phyloP scores from a whole-genome alignment of 2,797 vertebrate genomes.

The Cichlasoma orientale region DNA sequence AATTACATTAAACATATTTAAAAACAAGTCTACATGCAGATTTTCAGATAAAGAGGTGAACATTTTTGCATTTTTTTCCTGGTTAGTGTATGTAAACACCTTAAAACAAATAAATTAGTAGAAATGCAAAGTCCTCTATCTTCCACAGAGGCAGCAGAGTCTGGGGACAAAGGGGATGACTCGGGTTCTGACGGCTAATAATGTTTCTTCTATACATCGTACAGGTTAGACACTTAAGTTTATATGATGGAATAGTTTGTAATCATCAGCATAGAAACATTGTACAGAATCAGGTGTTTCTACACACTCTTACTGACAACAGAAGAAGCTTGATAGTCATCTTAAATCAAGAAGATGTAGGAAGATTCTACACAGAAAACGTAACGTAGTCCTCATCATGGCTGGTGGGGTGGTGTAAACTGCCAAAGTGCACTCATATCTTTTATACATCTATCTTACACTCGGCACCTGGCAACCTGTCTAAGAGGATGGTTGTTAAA shows the following conservation, averaged over 20 bases:
- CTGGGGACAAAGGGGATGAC: neutral
- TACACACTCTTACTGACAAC: neutral
- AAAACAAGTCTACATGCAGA: no score
- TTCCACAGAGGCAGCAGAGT: neutral
- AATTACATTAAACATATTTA: neutral
- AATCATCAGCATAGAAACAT: neutral
- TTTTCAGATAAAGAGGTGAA: no score
- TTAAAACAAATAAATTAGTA: neutral
- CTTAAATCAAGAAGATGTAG: neutral
- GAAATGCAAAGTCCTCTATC: neutral
- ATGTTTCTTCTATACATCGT: neutral
- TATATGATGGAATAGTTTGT: neutral
- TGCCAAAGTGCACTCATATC: neutral
- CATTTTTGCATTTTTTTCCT: no score
- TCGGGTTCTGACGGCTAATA: neutral
- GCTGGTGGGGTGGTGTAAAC: neutral
- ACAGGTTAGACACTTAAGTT: no score
- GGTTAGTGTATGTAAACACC: neutral
- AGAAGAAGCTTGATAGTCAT: neutral
- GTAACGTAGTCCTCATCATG: neutral
- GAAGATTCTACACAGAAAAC: neutral
- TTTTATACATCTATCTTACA: neutral
- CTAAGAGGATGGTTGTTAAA: neutral
- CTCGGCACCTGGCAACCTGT: neutral
- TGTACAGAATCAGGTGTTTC: neutral